Base-by-base conservation (phyloP, 2,797 vertebrate genomes). In the Pygocentrus nattereri region DNA sequence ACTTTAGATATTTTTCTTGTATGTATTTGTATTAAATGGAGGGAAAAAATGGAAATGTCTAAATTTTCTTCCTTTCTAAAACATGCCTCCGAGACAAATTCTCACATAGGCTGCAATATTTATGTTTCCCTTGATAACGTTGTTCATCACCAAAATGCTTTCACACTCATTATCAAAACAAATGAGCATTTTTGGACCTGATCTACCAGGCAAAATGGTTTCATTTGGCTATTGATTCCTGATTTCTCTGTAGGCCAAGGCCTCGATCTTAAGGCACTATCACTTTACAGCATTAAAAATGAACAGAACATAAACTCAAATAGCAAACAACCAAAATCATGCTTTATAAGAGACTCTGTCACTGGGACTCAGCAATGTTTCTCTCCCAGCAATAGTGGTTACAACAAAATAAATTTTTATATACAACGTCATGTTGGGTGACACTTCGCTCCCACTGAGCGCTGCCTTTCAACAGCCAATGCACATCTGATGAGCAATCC, bases 171-270 rank as follows among this genome's bases (percentile, higher is more conserved):
- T 2, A 56, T 56, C 54, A 4, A 4, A 23, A 10, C 21, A 50
- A 7, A 16, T 18, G 16, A 15, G 13, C 2, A 56, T 23, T 62
- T 16, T 31, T 31, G 61, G 61, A 31, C 27, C 25, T 62, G 13
- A 62, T 30, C 27, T 31, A 18, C 27, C 30, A 25, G 61, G 30
- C 61, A 31, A 30, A 44, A 7, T 4, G 13, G 61, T 13, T 62
- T 62, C 15, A 25, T 62, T 62, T 62, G 61, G 61, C 16, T 62
- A 62, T 7, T 30, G 30, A 62, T 62, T 30, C 61, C 61, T 62
- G 61, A 62, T 30, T 62, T 62, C 4, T 31, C 6, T 31, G 27
- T 25, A 61, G 58, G 58, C 58, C 61, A 13, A 59, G n/a, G 56
- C 23, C 56, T 59, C 56, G 30, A 5, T 38, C 15, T 1, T 38